Evolutionary conservation across 2,797 vertebrate species (phyloP).

Genomic region (Tachyglossus aculeatus): DNA sequence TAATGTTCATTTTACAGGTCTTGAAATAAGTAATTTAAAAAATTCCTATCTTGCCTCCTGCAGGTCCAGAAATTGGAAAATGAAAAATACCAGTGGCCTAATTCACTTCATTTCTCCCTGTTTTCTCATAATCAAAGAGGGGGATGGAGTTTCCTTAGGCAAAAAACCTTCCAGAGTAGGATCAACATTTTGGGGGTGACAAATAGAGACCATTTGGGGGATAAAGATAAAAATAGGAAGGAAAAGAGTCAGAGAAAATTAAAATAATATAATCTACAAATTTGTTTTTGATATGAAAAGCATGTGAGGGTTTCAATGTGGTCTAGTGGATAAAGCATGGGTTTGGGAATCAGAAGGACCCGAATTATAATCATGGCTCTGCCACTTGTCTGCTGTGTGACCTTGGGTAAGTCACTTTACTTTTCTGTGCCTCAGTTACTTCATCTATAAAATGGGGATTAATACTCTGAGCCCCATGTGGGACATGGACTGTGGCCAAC

Average conservation of each 20-base stretch:
- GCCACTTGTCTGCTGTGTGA: no score
- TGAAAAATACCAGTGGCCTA: background rate
- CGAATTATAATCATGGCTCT: no score
- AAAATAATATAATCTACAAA: constrained; percentile 66
- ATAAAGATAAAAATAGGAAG: constrained; percentile 43
- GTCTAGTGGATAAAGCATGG: no score
- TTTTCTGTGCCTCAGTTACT: no score
- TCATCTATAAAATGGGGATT: no score
- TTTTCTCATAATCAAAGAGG: constrained; percentile 23
- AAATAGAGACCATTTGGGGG: constrained; percentile 44
- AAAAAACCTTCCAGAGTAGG: constrained; percentile 45
- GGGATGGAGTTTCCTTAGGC: constrained; percentile 37
- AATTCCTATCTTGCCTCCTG: background rate
- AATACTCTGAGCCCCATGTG: no score
- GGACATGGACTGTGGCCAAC: no score
- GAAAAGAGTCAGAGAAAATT: constrained; percentile 51
- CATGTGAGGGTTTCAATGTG: constrained; percentile 44
- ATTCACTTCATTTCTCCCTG: constrained; percentile 22
- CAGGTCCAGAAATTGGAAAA: background rate
- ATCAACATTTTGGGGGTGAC: constrained; percentile 44
- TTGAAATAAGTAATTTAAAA: constrained; percentile 37
- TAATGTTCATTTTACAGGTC: constrained; percentile 37
- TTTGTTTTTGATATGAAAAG: constrained; percentile 61
- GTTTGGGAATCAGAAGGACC: no score
- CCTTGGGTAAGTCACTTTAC: no score